Evolutionary conservation across 2,888 invertebrate species (phyloP), one percentile per base, ranked within the genome.

Genomic region (Dinocampus coccinellae): DNA sequence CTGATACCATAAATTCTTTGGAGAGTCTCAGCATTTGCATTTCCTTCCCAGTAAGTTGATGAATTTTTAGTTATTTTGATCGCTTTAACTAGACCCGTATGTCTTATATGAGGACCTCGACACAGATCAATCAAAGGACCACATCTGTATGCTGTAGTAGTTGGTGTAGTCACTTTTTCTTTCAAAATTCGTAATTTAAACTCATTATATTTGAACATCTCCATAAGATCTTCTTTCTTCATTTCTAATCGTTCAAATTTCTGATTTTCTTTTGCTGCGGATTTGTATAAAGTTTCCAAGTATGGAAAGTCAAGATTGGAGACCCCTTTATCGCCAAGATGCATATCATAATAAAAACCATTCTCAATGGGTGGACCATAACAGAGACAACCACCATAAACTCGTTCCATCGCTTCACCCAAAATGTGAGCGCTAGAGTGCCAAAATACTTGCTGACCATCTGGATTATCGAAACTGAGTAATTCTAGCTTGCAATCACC

Each of bases 341-440:
- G 93, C 97, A 99, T 99, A 84, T 99, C 99, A 83, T 99, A 99
- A 86, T 99, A 99, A 88, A 98, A 99, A 0, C 99, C 99, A 83
- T 92, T 94, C 79, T 98, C 97, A 76, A 99, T 97, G 0, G 99
- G 99, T n/a, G 99, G 99, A 0, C 99, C 99, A 86, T 99, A 99
- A 88, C 99, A 99, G 7, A 99, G 89, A 87, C 96, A 96, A 11
- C 99, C 99, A 0, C 98, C 98, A 84, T 98, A 99, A 20, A 95
- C 92, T 78, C 97, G 90, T 86, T 99, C 99, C 93, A 99, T 93
- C 6, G 98, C 97, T 89, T 99, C 98, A 0, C 99, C 99, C 74
- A 99, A 90, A 84, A 99, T 93, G 85, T 99, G 99, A 0, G 99
- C 99, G 4, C 98, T 96, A 0, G 98, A 99, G 88, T 99, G 99